Conservation (phyloP, 2,797 vertebrate genomes). For the Leptodactylus fallax region DNA sequence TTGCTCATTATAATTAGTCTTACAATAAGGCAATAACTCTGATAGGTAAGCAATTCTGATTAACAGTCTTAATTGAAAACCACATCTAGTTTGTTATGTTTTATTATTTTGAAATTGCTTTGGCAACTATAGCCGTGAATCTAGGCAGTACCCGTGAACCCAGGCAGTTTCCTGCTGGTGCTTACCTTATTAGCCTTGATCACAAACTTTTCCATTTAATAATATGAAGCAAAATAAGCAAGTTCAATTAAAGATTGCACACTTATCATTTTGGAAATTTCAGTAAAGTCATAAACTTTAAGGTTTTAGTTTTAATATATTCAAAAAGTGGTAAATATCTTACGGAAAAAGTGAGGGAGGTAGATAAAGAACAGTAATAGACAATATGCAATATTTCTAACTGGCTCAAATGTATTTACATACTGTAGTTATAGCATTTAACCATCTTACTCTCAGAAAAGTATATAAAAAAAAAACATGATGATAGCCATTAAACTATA, state of each 20-base stretch:
- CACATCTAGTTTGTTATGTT: constrained; percentile 7
- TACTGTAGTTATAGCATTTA: neutral
- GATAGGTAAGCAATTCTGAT: constrained; percentile 12
- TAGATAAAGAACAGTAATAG: neutral
- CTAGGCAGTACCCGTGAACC: constrained; percentile 6
- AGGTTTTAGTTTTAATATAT: neutral
- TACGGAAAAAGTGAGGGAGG: neutral
- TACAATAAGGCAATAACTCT: neutral
- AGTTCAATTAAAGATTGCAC: neutral
- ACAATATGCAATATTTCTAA: neutral
- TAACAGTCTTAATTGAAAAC: constrained; percentile 29
- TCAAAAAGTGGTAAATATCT: neutral
- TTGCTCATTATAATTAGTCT: constrained; percentile 17
- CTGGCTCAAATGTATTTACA: neutral
- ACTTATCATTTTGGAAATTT: neutral
- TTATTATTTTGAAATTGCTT: neutral
- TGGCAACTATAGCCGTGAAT: neutral
- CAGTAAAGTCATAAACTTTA: too few relatives aligned
- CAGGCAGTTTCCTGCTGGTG: neutral
- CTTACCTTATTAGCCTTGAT: constrained; percentile 12
- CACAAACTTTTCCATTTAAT: constrained; percentile 5
- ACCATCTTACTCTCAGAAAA: neutral
- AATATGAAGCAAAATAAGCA: neutral
- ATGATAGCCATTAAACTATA: neutral
- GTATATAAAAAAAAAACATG: neutral